Conservation (phyloP, 2,113 vertebrate species). For the Aptenodytes forsteri region DNA sequence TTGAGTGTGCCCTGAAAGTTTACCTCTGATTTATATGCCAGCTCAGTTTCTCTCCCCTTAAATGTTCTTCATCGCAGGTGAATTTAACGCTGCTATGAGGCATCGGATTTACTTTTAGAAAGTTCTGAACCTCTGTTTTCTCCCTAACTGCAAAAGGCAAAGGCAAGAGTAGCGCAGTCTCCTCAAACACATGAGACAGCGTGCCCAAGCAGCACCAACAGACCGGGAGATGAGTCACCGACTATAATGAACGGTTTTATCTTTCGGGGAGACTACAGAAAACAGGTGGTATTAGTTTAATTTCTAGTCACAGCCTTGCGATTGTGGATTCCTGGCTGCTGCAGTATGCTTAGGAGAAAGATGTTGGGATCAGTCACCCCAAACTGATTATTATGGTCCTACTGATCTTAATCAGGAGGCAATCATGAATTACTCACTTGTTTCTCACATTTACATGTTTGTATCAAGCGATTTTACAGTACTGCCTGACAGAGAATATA, state of each 20-base stretch:
- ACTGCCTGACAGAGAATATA: background rate
- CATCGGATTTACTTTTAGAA: background rate
- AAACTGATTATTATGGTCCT: background rate
- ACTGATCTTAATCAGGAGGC: background rate
- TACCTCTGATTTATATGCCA: background rate
- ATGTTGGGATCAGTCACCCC: background rate
- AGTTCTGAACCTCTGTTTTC: background rate
- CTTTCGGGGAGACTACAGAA: background rate
- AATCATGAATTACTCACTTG: background rate
- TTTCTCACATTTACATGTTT: background rate
- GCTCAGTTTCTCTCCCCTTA: background rate
- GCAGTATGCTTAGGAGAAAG: background rate
- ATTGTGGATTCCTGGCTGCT: background rate
- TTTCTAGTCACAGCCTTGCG: background rate
- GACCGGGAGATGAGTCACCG: background rate
- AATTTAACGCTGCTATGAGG: fast-evolving
- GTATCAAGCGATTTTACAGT: background rate
- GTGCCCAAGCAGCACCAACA: background rate
- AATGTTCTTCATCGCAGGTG: background rate
- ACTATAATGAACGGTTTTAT: background rate
- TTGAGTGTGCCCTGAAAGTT: background rate
- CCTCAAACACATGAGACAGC: background rate
- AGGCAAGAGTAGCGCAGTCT: background rate
- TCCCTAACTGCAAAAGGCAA: background rate
- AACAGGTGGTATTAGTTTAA: background rate